Evolutionary conservation across 2,888 invertebrate species (phyloP).

Genomic region (Meganola albula): DNA sequence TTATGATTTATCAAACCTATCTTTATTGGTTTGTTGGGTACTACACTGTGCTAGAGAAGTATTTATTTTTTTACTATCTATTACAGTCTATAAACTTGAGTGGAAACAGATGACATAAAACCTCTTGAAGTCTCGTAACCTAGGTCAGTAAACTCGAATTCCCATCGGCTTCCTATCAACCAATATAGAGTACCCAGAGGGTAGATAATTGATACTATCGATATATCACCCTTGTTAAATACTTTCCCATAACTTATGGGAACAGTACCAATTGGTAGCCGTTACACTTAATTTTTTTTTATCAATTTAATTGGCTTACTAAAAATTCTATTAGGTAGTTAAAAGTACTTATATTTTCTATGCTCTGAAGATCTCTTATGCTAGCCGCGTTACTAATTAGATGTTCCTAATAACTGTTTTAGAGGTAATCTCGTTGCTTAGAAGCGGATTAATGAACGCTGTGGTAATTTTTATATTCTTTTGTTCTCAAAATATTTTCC

Average conservation of each 20-base stretch:
- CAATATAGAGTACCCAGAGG: slow-evolving; percentile 42
- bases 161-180: slow-evolving; percentile 39
- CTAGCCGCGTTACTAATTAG: neutral
- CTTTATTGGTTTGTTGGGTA: too few species aligned
- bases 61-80: too few species aligned
- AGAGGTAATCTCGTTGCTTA: too few species aligned
- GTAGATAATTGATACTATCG: slow-evolving; percentile 64
- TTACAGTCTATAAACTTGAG: slow-evolving; percentile 8
- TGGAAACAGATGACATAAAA: slow-evolving; percentile 11
- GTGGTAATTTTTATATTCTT: too few species aligned
- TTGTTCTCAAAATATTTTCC: too few species aligned
- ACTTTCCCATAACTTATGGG: slow-evolving; percentile 55
- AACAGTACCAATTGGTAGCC: slow-evolving; percentile 34
- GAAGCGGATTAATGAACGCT: too few species aligned
- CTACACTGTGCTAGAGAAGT: too few species aligned
- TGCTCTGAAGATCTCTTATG: too few species aligned
- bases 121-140: slow-evolving; percentile 16
- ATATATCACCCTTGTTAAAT: slow-evolving; percentile 65
- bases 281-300: slow-evolving; percentile 3
- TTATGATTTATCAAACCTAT: too few species aligned
- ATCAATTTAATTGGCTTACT: too few species aligned
- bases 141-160: slow-evolving; percentile 26
- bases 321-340: too few species aligned
- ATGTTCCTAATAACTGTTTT: neutral
- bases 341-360: too few species aligned